Conservation (phyloP, 2,113 vertebrate species). For the Opisthocomus hoazin region DNA sequence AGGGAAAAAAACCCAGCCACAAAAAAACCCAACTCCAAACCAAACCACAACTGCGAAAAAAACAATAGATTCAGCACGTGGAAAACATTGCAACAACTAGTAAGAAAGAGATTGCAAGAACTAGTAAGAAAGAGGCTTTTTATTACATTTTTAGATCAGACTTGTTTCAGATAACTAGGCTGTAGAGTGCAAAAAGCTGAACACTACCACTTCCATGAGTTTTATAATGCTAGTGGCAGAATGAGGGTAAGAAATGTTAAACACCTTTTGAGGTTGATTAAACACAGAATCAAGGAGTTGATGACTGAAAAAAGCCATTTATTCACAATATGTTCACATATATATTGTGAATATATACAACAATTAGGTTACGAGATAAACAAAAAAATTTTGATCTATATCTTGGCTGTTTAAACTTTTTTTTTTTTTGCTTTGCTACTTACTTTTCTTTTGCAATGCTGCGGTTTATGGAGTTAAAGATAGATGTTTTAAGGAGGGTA, state of each 20-base stretch:
- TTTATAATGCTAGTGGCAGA: neutral
- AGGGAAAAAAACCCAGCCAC: no score
- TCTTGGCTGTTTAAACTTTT: neutral
- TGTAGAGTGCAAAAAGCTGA: neutral
- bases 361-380: neutral
- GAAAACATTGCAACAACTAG: neutral
- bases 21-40: rapidly evolving
- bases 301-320: neutral
- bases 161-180: neutral
- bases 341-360: neutral
- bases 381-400: neutral
- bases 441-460: neutral
- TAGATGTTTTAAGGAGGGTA: neutral
- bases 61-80: neutral
- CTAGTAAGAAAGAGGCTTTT: neutral
- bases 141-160: neutral
- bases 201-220: neutral
- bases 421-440: neutral
- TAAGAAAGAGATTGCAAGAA: neutral
- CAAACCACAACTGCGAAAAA: neutral
- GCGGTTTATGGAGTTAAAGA: neutral
- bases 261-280: neutral
- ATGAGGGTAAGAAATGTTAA: neutral
- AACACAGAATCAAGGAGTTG: neutral
- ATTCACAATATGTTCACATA: no score